Evolutionary conservation across 2,113 vertebrate genomes (phyloP).

Genomic region (Gasterosteus aculeatus): DNA sequence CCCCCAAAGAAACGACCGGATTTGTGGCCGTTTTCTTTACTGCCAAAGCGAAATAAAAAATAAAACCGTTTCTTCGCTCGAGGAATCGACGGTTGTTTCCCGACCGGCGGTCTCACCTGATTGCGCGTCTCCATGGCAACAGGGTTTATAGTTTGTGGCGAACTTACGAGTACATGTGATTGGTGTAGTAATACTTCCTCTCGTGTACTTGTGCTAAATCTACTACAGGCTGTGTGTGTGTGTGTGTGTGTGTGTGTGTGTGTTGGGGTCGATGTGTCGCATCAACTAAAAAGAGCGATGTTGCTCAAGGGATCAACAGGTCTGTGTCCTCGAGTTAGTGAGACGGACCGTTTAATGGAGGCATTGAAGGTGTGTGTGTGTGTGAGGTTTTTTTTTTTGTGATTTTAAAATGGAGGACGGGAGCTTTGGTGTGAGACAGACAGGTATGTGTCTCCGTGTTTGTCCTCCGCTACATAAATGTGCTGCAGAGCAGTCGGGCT

Average conservation of each 20-base stretch:
- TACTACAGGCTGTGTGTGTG: neutral
- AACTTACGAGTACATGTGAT: neutral
- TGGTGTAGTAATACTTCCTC: neutral
- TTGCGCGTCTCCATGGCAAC: neutral
- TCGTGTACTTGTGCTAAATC: neutral
- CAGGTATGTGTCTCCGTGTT: neutral
- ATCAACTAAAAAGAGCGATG: conserved; percentile 10
- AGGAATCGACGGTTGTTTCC: neutral
- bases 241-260: too few relatives aligned
- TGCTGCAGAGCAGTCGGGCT: neutral
- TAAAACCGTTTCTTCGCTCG: too few relatives aligned
- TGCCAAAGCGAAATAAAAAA: too few relatives aligned
- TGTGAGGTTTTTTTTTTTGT: too few relatives aligned
- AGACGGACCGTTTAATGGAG: neutral
- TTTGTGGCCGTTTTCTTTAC: too few relatives aligned
- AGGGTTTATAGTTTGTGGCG: neutral
- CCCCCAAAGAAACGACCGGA: too few relatives aligned
- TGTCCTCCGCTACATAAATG: neutral
- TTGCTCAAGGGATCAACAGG: conserved; percentile 57
- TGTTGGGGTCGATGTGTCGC: conserved; percentile 17
- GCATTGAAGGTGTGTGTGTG: too few relatives aligned
- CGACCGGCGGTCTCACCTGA: neutral
- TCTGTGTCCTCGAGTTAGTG: neutral
- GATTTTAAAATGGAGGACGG: too few relatives aligned
- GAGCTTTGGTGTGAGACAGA: neutral